These are phyloP conservation scores for Tetranychus cinnabarinus DNA, from an alignment of 1,140 invertebrate species.

Conservation along the genomic window DNA sequence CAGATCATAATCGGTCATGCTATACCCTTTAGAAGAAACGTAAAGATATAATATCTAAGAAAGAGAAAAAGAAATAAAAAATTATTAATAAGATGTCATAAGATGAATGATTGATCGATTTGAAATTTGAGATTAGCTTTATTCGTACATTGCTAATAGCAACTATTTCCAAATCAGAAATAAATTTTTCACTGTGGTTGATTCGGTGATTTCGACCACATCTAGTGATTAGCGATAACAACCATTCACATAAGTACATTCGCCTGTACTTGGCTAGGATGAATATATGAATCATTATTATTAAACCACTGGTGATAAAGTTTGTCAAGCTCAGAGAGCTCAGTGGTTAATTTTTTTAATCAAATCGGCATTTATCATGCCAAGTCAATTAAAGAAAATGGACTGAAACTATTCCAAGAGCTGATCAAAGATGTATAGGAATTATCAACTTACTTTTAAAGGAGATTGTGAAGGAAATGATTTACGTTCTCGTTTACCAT, in stretches of 20 bases:
- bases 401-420: background rate
- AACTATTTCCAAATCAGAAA: background rate
- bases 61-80: background rate
- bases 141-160: background rate
- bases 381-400: background rate
- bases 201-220: too few species aligned
- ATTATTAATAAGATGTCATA: background rate
- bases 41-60: conserved; percentile 23
- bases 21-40: conserved; percentile 21
- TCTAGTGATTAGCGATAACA: too few species aligned
- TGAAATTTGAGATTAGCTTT: background rate
- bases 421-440: background rate
- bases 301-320: too few species aligned
- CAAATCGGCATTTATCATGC: too few species aligned
- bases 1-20: conserved; percentile 23
- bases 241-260: too few species aligned
- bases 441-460: conserved; percentile 17
- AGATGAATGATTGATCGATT: background rate
- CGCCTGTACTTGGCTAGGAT: too few species aligned
- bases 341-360: too few species aligned
- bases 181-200: too few species aligned
- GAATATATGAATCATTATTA: too few species aligned
- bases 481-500: conserved; percentile 22
- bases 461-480: conserved; percentile 22
- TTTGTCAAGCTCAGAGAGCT: too few species aligned